These are phyloP conservation scores for Cryptoprocta ferox DNA, from an alignment of 2,797 vertebrate genomes.

Conservation along the genomic window DNA sequence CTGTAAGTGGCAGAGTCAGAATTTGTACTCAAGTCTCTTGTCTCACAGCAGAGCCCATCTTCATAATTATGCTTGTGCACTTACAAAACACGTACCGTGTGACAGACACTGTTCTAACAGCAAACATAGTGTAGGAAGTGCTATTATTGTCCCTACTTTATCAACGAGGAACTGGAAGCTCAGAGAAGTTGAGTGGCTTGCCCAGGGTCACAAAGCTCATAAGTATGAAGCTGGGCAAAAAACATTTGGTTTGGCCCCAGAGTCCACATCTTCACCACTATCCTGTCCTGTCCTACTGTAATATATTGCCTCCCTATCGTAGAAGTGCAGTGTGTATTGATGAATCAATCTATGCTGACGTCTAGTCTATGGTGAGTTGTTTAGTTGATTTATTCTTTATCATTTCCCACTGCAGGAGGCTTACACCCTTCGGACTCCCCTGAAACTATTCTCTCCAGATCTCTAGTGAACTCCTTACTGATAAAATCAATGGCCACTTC, in stretches of 20 bases:
- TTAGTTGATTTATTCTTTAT: not conserved
- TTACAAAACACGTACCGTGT: not conserved
- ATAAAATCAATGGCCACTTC: not conserved
- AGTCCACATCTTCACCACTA: not conserved
- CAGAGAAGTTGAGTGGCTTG: slow-evolving; percentile 24
- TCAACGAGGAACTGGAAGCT: slow-evolving; percentile 52
- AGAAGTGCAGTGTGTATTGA: not conserved
- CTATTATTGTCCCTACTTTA: not conserved
- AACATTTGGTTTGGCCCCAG: not conserved
- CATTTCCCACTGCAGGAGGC: not conserved
- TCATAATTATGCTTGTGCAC: not conserved
- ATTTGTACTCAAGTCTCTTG: slow-evolving; percentile 29
- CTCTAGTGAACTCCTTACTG: not conserved
- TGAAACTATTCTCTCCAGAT: not conserved
- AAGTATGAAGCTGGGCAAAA: not conserved
- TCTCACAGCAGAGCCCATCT: not conserved
- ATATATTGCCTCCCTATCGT: not conserved
- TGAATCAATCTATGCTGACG: not conserved
- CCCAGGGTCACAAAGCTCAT: not conserved
- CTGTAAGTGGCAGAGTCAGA: not conserved
- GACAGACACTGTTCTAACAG: not conserved
- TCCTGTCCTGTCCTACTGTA: not conserved
- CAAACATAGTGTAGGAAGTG: not conserved
- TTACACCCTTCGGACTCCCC: not conserved
- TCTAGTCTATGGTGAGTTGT: not conserved